A percentile compares a stretch with the other conserved stretches of the same genome.
Conservation (phyloP, 1,140 invertebrate genomes). For the Pteromalus puparum region DNA sequence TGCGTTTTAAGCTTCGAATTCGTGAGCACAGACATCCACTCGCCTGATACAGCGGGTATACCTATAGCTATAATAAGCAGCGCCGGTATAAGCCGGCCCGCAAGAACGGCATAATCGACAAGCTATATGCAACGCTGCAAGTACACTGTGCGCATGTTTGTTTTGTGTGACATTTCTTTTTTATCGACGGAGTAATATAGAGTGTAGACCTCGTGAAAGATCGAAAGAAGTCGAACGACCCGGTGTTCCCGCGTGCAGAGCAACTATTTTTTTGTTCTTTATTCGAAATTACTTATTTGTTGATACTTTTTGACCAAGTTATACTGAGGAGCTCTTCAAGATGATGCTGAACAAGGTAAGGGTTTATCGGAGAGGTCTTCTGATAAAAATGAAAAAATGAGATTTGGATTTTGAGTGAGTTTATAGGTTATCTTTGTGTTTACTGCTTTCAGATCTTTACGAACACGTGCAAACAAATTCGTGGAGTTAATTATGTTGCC, state of each 20-base stretch:
- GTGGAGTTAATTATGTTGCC: conserved; percentile 26
- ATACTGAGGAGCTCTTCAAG: background rate
- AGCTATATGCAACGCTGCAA: too few relatives aligned
- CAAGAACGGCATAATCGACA: too few relatives aligned
- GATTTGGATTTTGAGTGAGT: background rate
- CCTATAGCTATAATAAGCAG: too few relatives aligned
- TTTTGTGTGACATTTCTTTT: too few relatives aligned
- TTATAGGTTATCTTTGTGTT: conserved; percentile 2
- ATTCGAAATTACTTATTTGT: background rate
- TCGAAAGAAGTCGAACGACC: too few relatives aligned
- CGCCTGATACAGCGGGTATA: too few relatives aligned
- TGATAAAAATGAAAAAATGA: background rate
- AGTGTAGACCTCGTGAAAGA: too few relatives aligned
- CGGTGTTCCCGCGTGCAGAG: background rate
- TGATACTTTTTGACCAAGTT: background rate
- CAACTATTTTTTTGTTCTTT: background rate
- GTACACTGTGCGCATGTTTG: too few relatives aligned
- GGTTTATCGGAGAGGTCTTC: background rate
- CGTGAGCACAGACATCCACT: too few relatives aligned
- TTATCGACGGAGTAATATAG: too few relatives aligned
- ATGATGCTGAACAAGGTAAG: conserved; percentile 47
- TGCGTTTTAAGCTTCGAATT: too few relatives aligned
- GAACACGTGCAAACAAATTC: conserved; percentile 47
- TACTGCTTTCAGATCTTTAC: conserved; percentile 54
- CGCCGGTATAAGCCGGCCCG: too few relatives aligned